These are phyloP conservation scores for Etia nguti DNA, from an alignment of 2,113 vertebrate species.

Conservation along the genomic window DNA sequence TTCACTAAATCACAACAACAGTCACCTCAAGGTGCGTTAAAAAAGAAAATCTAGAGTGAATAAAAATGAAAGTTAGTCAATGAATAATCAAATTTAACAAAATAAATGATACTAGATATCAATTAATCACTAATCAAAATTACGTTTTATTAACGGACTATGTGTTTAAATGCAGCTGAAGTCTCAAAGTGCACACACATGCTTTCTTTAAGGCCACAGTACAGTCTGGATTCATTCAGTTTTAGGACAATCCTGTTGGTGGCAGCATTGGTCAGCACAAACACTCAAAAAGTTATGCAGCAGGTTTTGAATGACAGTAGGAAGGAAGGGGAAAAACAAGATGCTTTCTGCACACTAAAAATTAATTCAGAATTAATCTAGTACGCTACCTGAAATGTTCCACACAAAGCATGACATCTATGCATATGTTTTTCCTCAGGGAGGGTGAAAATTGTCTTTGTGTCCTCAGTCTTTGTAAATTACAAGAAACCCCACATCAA, in stretches of 20 bases:
- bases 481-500: background rate
- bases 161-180: background rate
- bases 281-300: background rate
- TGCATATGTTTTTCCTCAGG: background rate
- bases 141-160: background rate
- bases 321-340: background rate
- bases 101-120: background rate
- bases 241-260: background rate
- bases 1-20: background rate
- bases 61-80: background rate
- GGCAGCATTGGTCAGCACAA: conserved; percentile 1
- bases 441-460: background rate
- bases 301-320: background rate
- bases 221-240: background rate
- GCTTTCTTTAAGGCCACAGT: background rate
- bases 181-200: background rate
- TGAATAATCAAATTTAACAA: background rate
- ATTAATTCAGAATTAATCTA: background rate
- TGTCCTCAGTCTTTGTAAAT: background rate
- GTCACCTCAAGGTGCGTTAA: background rate
- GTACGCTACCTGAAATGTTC: background rate
- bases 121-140: background rate
- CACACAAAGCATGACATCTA: background rate
- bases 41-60: background rate
- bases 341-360: background rate